Conservation (phyloP, 2,113 vertebrate species). For the Sturnus vulgaris region DNA sequence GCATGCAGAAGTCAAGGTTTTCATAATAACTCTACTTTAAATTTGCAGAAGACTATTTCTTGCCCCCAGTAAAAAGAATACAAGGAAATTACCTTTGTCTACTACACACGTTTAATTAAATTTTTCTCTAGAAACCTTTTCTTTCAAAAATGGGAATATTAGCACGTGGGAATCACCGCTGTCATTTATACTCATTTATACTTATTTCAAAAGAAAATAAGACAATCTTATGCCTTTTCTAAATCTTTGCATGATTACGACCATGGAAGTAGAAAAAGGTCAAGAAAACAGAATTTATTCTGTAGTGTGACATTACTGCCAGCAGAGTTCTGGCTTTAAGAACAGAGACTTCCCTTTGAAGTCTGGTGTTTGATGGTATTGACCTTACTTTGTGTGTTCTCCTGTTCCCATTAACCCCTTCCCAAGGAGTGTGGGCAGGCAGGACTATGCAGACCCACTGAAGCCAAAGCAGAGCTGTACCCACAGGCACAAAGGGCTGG, state of each 20-base stretch:
- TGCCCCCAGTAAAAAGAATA: background rate
- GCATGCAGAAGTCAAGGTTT: background rate
- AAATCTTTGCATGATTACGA: background rate
- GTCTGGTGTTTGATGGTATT: background rate
- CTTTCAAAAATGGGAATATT: background rate
- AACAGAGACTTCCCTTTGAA: background rate
- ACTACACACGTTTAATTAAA: background rate
- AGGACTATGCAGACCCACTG: rapidly evolving
- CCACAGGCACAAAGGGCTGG: background rate
- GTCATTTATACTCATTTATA: background rate
- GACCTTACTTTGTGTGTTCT: background rate
- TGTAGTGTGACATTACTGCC: background rate
- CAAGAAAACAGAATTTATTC: background rate
- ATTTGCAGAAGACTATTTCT: background rate
- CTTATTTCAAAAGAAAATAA: background rate
- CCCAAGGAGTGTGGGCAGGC: background rate
- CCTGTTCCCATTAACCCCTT: background rate
- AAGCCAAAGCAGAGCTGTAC: background rate
- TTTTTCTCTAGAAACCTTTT: background rate
- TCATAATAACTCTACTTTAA: background rate
- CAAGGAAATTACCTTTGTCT: background rate
- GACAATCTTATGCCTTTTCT: background rate
- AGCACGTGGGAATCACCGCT: background rate
- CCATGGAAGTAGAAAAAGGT: background rate
- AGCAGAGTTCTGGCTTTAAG: background rate